A percentile compares a stretch with the other conserved stretches of the same genome.
Evolutionary conservation across 2,113 vertebrate genomes (phyloP).

Genomic region (Ailurus styani): DNA sequence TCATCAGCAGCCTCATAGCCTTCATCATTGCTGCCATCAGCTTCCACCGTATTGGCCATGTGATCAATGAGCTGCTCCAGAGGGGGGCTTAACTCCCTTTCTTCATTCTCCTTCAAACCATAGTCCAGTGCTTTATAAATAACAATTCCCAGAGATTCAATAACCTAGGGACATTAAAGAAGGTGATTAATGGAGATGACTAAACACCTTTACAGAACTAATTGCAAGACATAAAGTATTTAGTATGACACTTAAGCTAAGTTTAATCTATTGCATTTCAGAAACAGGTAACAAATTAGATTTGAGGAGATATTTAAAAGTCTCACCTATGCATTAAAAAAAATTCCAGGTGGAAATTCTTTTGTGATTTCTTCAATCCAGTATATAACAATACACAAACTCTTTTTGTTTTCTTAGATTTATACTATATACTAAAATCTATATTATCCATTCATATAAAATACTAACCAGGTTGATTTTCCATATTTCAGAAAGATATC

Average conservation of each 20-base stretch:
- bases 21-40: conserved; percentile 90
- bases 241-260: neutral
- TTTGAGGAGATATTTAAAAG: neutral
- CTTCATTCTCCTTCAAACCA: conserved; percentile 96
- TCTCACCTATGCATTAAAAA: neutral
- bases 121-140: conserved; percentile 99
- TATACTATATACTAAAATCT: neutral
- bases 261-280: neutral
- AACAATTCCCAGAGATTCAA: conserved; percentile 96
- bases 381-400: neutral
- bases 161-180: conserved; percentile 82
- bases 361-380: neutral
- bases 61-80: conserved; percentile 95
- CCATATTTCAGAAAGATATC: neutral
- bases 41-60: conserved; percentile 92
- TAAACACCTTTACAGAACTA: neutral
- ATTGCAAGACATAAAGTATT: neutral
- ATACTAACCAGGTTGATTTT: neutral
- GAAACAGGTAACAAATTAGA: neutral
- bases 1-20: conserved; percentile 96
- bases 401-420: neutral
- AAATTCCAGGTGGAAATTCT: neutral
- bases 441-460: neutral
- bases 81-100: conserved; percentile 94
- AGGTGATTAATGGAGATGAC: neutral